Evolutionary conservation across 2,888 invertebrate genomes (phyloP), one percentile per base, ranked within the genome.

Genomic region (Scotopteryx bipunctaria): DNA sequence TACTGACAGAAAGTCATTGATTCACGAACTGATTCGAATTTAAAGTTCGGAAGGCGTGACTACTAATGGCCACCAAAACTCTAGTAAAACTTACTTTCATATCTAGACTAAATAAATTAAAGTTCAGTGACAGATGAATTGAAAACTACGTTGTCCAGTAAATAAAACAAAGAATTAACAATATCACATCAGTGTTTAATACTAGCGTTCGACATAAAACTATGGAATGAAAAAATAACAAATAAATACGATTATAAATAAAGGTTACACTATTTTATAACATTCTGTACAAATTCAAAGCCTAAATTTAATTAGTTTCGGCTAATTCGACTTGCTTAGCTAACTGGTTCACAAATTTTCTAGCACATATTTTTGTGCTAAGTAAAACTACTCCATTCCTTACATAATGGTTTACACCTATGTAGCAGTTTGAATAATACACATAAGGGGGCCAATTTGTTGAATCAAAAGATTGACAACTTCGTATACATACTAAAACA

Each of bases 151-250:
- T n/a, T n/a, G n/a, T 23, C 23, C 3, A n/a, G 14, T 33, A 64
- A 61, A 71, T 55, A 54, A 60, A 55, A 57, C 41, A 54, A 42
- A 45, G 0, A 41, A 33, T 13, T 51, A 59, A 73, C 66, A 73
- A 71, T 81, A 83, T 85, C 83, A 84, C 81, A 83, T 78, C 69
- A 67, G 67, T 71, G 69, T 81, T 81, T 83, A 82, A 76, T 81
- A 67, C 76, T 66, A 66, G 73, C 72, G 76, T 76, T 57, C 56
- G n/a, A n/a, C n/a, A 76, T 78, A 78, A 78, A 80, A 60, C 64
- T 81, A 84, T 84, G 86, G 85, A 87, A 87, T 87, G 86, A 78
- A 79, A 80, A 67, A 54, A 59, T 63, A 70, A 71, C 62, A 69
- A 64, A 64, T 65, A 60, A 67, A 64, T 55, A 36, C 44, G 44